These are phyloP conservation scores for Agrilus biguttatus DNA, from an alignment of 2,888 invertebrate species.

Conservation along the genomic window DNA sequence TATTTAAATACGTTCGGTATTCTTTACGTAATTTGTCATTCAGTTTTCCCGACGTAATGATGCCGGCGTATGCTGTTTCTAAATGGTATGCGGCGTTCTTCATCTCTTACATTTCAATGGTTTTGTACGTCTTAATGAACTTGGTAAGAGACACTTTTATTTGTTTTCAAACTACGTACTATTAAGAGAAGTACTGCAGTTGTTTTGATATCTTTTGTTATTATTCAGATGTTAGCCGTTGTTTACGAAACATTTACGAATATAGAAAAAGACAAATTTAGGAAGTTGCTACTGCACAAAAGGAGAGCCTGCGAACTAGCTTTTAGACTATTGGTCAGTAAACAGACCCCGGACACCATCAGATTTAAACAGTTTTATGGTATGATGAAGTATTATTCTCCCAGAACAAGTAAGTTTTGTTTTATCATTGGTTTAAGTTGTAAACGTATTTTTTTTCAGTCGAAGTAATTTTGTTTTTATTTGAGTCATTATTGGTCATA, in stretches of 20 bases:
- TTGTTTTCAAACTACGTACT: not conserved
- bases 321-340: constrained; percentile 65
- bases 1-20: constrained; percentile 32
- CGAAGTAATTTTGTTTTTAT: no score
- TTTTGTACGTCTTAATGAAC: constrained; percentile 79
- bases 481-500: no score
- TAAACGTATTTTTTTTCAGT: no score
- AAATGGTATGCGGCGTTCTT: constrained; percentile 79
- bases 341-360: constrained; percentile 53
- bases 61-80: constrained; percentile 70
- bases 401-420: constrained; percentile 46
- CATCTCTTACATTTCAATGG: constrained; percentile 70
- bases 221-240: constrained; percentile 64
- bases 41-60: constrained; percentile 88
- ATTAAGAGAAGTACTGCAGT: not conserved
- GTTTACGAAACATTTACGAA: constrained; percentile 82
- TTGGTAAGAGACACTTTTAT: constrained; percentile 43
- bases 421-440: no score
- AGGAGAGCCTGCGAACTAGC: constrained; percentile 69
- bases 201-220: not conserved
- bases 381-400: constrained; percentile 62
- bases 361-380: constrained; percentile 66
- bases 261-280: constrained; percentile 73
- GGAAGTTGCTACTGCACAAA: constrained; percentile 67
- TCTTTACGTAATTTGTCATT: constrained; percentile 16